These are phyloP conservation scores for Meganola albula DNA, from an alignment of 2,888 invertebrate species.

Conservation along the genomic window DNA sequence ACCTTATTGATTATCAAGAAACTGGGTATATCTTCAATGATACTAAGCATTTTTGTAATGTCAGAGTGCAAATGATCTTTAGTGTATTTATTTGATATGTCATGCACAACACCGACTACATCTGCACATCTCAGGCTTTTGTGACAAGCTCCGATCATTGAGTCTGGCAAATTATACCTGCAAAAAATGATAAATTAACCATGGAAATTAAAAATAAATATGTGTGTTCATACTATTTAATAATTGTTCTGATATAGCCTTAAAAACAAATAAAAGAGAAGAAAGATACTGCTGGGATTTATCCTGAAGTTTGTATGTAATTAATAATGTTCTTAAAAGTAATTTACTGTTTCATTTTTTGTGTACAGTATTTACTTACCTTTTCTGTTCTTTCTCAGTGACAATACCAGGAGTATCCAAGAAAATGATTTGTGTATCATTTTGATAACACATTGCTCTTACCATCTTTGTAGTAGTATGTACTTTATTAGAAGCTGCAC, in stretches of 20 bases:
- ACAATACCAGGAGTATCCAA: slow-evolving; percentile 96
- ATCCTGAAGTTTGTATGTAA: too few relatives aligned
- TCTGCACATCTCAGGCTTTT: slow-evolving; percentile 83
- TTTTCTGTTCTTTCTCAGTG: slow-evolving; percentile 80
- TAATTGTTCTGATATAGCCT: too few relatives aligned
- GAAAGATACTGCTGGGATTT: too few relatives aligned
- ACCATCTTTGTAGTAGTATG: slow-evolving; percentile 90
- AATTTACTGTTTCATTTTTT: too few relatives aligned
- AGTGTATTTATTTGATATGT: slow-evolving; percentile 84
- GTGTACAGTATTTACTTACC: slow-evolving; percentile 74
- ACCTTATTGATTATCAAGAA: slow-evolving; percentile 95
- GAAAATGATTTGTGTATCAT: slow-evolving; percentile 92
- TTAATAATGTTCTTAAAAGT: too few relatives aligned
- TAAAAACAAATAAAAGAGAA: too few relatives aligned
- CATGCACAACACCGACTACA: slow-evolving; percentile 91
- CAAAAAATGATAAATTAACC: too few relatives aligned
- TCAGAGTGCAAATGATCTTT: slow-evolving; percentile 83
- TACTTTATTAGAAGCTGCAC: slow-evolving; percentile 93
- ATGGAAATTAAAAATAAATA: too few relatives aligned
- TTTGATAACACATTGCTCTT: slow-evolving; percentile 84
- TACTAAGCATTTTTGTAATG: slow-evolving; percentile 82
- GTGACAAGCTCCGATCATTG: slow-evolving; percentile 72
- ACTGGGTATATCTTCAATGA: slow-evolving; percentile 77
- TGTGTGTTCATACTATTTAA: too few relatives aligned
- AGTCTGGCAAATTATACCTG: slow-evolving; percentile 59